Evolutionary conservation across 2,113 vertebrate genomes (phyloP).

Genomic region (Tetrax tetrax): DNA sequence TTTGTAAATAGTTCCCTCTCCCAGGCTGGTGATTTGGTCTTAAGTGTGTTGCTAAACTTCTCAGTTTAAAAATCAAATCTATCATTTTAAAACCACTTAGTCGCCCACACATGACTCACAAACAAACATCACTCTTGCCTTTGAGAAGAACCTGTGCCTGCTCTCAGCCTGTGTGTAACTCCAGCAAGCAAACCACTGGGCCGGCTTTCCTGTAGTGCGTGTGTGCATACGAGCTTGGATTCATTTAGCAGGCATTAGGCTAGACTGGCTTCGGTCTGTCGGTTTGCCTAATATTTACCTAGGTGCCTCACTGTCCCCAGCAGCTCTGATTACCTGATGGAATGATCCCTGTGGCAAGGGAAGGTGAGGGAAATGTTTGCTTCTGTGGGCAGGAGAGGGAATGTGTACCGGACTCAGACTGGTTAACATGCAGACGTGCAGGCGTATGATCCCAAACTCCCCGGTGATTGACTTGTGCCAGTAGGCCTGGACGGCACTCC

Average conservation of each 20-base stretch:
- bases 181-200: background rate
- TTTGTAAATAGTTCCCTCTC: constrained; percentile 34
- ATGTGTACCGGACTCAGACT: background rate
- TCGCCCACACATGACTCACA: constrained; percentile 38
- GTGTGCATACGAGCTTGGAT: background rate
- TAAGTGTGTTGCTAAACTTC: constrained; percentile 47
- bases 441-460: background rate
- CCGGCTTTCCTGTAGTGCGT: background rate
- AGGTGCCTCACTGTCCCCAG: background rate
- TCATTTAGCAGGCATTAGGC: background rate
- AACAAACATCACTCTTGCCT: background rate
- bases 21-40: constrained; percentile 2
- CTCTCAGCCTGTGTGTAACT: background rate
- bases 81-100: constrained; percentile 27
- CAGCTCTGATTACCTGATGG: background rate
- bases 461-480: too few species aligned
- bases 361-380: background rate
- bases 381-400: background rate
- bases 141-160: background rate
- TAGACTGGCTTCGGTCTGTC: background rate
- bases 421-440: background rate
- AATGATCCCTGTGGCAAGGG: background rate
- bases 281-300: background rate
- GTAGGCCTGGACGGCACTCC: background rate
- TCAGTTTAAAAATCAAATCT: constrained; percentile 32